Conservation (phyloP, 2,888 invertebrate genomes). For the Plebejus argus region DNA sequence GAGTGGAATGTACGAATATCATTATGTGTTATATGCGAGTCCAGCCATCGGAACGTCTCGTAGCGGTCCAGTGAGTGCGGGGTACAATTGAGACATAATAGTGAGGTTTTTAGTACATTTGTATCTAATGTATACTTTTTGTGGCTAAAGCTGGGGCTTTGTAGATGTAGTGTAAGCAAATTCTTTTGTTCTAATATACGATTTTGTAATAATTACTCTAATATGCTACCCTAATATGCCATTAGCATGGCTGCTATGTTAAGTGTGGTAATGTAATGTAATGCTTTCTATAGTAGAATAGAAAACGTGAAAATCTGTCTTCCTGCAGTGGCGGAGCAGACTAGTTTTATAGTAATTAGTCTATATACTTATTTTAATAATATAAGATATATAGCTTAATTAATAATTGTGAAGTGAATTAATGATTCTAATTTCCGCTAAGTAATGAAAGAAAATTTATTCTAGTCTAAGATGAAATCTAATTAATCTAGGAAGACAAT, state of each 20-base stretch:
- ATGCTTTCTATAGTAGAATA: no score
- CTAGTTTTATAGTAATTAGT: no score
- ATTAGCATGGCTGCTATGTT: not conserved
- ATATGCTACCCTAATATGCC: not conserved
- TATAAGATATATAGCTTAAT: not conserved
- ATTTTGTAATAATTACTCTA: not conserved
- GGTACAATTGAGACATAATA: conserved; percentile 27
- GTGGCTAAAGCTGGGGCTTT: not conserved
- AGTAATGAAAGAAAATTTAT: not conserved
- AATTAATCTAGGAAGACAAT: not conserved
- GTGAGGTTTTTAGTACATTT: not conserved
- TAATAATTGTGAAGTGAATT: not conserved
- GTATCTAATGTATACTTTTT: not conserved
- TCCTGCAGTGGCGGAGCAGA: no score
- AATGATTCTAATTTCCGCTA: not conserved
- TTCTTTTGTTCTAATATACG: not conserved
- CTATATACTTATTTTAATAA: not conserved
- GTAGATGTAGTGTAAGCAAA: not conserved
- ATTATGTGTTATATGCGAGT: conserved; percentile 44
- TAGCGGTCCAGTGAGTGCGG: conserved; percentile 34
- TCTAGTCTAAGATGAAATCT: not conserved
- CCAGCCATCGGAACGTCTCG: conserved; percentile 37
- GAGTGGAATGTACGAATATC: conserved; percentile 46
- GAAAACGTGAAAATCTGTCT: no score
- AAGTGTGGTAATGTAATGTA: no score